Base-by-base conservation (phyloP, 2,888 invertebrate species). In the Bugula neritina region DNA sequence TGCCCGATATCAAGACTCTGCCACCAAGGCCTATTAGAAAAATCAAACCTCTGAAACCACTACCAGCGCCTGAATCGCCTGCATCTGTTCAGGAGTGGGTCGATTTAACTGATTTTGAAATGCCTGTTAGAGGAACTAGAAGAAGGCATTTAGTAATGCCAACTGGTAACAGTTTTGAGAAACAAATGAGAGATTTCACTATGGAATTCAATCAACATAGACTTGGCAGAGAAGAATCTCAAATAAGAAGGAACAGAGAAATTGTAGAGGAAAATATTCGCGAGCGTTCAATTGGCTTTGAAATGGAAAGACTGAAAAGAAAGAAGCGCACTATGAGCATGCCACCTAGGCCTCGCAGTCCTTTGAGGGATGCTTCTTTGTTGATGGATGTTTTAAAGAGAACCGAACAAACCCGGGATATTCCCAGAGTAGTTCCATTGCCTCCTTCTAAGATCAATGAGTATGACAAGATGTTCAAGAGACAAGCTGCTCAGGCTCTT, bases 141-240 rank as follows among this genome's bases (percentile, higher is more conserved):
- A 63, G 63, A 34, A 21, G 63, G 27, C 63, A 63, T 63, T 34
- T 63, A 10, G 63, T 63, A 2, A 31, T 63, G 34, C 63, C 63
- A 31, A 27, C 63, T 31, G 25, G 31, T 2, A 27, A 63, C 63
- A 63, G 31, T 31, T 63, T 63, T 34, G 63, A 63, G 31, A 63
- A 21, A 31, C 63, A 63, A 2, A 63, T 63, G 63, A 63, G 27
- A n/a, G 27, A 31, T 29, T 63, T 63, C 17, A 31, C 27, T 10
- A 29, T 63, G 63, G 63, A 63, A n/a, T 25, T 63, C 13, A 63
- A 63, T 63, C 25, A 63, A 34, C 63, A 27, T 17, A 27, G 63
- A 17, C 63, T 63, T 5, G 31, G 63, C 5, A 63, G 63, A 63
- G 63, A 63, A 63, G 63, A 63, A 63, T 63, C 63, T 31, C 63